phyloP scores from a whole-genome alignment of 2,113 vertebrate genomes.

The Zeus faber region DNA sequence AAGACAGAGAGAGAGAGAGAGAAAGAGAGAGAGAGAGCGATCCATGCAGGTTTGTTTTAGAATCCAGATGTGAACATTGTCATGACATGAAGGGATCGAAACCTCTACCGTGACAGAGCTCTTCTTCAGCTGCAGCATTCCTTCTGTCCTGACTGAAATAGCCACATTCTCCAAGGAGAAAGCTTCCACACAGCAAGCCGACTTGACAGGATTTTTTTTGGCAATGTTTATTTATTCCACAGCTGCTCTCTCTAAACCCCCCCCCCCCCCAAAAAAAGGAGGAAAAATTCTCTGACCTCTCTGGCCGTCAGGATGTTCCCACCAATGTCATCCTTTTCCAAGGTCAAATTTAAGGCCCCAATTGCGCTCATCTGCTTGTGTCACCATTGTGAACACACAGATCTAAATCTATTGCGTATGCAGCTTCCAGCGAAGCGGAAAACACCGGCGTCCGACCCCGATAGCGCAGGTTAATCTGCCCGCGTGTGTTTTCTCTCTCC shows the following conservation, averaged over 20 bases:
- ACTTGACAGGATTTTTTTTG: constrained; percentile 17
- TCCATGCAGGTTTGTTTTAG: constrained; percentile 3
- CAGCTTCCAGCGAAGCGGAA: no score
- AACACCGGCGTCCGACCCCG: no score
- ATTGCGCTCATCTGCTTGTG: constrained; percentile 23
- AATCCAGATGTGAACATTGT: constrained; percentile 14
- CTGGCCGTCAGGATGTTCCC: constrained; percentile 17
- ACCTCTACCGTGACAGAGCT: not conserved
- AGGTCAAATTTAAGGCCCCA: constrained; percentile 66
- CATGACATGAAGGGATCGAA: constrained; percentile 19
- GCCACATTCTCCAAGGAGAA: constrained; percentile 30
- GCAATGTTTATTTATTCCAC: constrained; percentile 27
- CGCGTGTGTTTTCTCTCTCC: constrained; percentile 51
- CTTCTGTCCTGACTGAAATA: constrained; percentile 18
- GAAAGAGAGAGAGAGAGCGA: no score
- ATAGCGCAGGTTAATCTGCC: constrained; percentile 51
- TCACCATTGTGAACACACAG: constrained; percentile 26
- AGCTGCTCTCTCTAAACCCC: no score
- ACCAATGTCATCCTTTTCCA: constrained; percentile 59
- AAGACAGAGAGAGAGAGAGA: no score
- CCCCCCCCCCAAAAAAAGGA: constrained; percentile 41
- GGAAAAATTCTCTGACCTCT: constrained; percentile 30
- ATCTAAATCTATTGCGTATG: no score
- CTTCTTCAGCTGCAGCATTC: constrained; percentile 19
- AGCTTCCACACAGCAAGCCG: constrained; percentile 31